Percentiles rank a stretch among this genome's conserved stretches.
Evolutionary conservation across 1,140 invertebrate genomes (phyloP).

Genomic region (Spodoptera litura): DNA sequence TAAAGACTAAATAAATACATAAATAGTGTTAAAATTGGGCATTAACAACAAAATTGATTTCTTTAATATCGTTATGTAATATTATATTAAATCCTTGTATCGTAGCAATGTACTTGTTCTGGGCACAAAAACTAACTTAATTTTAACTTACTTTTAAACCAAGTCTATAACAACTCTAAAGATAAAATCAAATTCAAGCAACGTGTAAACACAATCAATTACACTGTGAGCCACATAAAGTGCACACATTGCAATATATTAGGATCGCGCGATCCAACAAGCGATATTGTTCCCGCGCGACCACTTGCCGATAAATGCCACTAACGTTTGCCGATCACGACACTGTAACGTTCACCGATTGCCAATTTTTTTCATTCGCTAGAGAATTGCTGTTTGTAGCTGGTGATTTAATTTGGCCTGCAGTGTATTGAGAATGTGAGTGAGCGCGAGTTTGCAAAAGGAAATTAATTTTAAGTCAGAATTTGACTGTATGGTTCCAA

Average conservation of each 20-base stretch:
- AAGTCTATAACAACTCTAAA: too few relatives aligned
- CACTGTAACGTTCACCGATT: constrained; percentile 57
- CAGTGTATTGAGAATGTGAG: neutral
- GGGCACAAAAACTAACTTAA: too few relatives aligned
- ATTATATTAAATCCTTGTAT: too few relatives aligned
- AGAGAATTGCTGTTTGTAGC: constrained; percentile 19
- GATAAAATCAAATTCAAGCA: constrained; percentile 3
- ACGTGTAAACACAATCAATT: constrained; percentile 56
- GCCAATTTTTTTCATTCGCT: constrained; percentile 58
- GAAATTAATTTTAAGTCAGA: too few relatives aligned
- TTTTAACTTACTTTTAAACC: too few relatives aligned
- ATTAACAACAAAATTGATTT: too few relatives aligned
- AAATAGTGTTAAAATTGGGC: too few relatives aligned
- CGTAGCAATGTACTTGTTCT: too few relatives aligned
- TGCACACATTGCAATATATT: constrained; percentile 62
- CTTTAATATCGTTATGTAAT: too few relatives aligned
- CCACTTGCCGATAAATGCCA: constrained; percentile 71
- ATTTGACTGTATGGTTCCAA: too few relatives aligned
- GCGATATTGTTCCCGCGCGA: constrained; percentile 72
- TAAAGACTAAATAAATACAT: too few relatives aligned
- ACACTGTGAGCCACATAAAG: constrained; percentile 45
- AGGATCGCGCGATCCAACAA: constrained; percentile 60
- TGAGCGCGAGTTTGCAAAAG: neutral
- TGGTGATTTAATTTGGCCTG: constrained; percentile 26
- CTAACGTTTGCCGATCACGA: constrained; percentile 68